Percentiles rank a stretch among this genome's conserved stretches.
Evolutionary conservation across 2,113 vertebrate genomes (phyloP).

Genomic region (Nipponia nippon): DNA sequence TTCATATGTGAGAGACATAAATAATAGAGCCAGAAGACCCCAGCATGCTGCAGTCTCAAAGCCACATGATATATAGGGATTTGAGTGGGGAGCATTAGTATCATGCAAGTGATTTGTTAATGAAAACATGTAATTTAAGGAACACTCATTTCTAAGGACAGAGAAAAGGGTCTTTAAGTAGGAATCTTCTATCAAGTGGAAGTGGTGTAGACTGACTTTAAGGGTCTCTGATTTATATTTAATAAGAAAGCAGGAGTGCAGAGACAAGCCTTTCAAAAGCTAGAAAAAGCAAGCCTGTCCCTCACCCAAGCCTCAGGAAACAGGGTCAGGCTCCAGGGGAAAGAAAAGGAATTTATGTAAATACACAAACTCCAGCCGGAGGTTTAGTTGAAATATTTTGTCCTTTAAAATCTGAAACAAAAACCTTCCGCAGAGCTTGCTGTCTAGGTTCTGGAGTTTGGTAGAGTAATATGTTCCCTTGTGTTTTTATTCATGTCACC

Average conservation of each 20-base stretch:
- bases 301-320: not conserved
- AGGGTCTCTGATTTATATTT: not conserved
- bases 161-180: not conserved
- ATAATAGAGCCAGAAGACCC: not conserved
- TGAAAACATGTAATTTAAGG: conserved; percentile 8
- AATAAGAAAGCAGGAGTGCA: not conserved
- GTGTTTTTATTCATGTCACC: conserved; percentile 13
- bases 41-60: not conserved
- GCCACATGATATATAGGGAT: not conserved
- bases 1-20: not conserved
- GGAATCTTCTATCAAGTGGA: not conserved
- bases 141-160: not conserved
- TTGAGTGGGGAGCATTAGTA: not conserved
- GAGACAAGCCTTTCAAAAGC: not conserved
- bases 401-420: conserved; percentile 21
- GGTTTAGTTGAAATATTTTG: conserved; percentile 32
- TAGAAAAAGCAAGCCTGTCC: not conserved
- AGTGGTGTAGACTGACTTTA: not conserved
- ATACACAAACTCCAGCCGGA: not conserved
- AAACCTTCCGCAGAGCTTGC: not conserved
- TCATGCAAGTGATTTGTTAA: not conserved
- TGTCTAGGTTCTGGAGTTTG: not conserved
- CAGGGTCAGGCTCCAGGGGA: not conserved
- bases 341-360: conserved; percentile 37
- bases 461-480: not conserved